Evolutionary conservation across 2,888 invertebrate genomes (phyloP), one percentile per base, ranked within the genome.

Genomic region (Alitta virens): DNA sequence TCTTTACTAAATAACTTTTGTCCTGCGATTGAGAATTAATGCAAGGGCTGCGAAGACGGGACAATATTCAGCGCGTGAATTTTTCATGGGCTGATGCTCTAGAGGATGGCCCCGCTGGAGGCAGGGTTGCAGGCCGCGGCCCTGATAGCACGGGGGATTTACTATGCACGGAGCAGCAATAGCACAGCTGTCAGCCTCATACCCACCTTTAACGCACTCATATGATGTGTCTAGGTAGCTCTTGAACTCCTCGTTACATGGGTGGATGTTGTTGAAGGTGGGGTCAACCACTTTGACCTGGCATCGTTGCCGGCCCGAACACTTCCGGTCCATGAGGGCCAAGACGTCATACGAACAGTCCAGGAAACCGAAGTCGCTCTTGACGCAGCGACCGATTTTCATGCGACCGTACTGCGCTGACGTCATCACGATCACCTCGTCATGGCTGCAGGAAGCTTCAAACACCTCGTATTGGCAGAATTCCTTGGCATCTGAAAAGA

Each of bases 341-440:
- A 51, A 26, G 33, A 59, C 59, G 25, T 59, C 59, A 2, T 40
- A 27, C 40, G 49, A 59, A 40, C 59, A 59, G 7, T 51, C 59
- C 1, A 59, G 59, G 52, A 59, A 59, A 12, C 59, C 59, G 38
- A 59, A 59, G 51, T 59, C 59, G 12, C 49, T 59, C 52, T 59
- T 59, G 18, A 59, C 59, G 26, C 59, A 59, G 18, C 59, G 50
- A 9, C 59, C 59, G 18, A 59, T 59, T 16, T 49, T 46, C 59
- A 59, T 59, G 9, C 59, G 27, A 7, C 59, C 59, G 51, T 59
- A 59, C 2, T 51, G 18, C 23, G 59, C 59, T 12, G 50, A 46
- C 9, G 33, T 59, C 38, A 59, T 59, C 59, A 59, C 40, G 24
- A 59, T 51, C 1, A 59, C 59, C 52, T 59, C 59, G 25, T 59